phyloP scores from a whole-genome alignment of 2,888 invertebrate species.

The Dasysyrphus albostriatus region DNA sequence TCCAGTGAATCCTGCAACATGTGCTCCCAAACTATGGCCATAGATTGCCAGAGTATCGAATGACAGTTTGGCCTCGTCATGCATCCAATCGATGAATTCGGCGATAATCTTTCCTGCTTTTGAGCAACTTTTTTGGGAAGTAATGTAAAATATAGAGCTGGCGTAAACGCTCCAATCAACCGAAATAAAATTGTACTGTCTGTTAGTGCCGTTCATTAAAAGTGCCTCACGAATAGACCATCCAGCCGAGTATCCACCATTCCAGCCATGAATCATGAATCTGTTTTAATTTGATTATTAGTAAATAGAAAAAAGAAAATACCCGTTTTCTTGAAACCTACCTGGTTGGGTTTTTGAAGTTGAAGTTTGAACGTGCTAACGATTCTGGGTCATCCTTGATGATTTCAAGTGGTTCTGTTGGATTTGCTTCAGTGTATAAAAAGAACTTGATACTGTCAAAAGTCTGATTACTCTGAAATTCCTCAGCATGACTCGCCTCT shows the following conservation, averaged over 20 bases:
- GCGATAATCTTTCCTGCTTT: conserved; percentile 77
- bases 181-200: conserved; percentile 85
- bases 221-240: conserved; percentile 81
- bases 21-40: conserved; percentile 86
- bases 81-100: conserved; percentile 80
- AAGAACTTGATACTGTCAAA: conserved; percentile 75
- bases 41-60: conserved; percentile 84
- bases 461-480: background rate
- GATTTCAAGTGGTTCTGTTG: conserved; percentile 77
- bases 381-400: conserved; percentile 41
- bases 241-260: conserved; percentile 84
- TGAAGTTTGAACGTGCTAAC: conserved; percentile 77
- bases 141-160: conserved; percentile 80
- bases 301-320: conserved; percentile 26
- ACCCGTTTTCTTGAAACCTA: conserved; percentile 28
- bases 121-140: conserved; percentile 83
- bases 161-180: conserved; percentile 84
- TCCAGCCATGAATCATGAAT: conserved; percentile 85
- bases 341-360: conserved; percentile 78
- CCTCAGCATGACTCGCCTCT: conserved; percentile 14
- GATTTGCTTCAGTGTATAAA: conserved; percentile 79
- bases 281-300: conserved; percentile 20
- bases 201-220: conserved; percentile 84
- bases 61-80: conserved; percentile 83
- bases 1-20: conserved; percentile 86